Evolutionary conservation across 2,888 invertebrate genomes (phyloP).

Genomic region (Lamellibrachia satsuma): DNA sequence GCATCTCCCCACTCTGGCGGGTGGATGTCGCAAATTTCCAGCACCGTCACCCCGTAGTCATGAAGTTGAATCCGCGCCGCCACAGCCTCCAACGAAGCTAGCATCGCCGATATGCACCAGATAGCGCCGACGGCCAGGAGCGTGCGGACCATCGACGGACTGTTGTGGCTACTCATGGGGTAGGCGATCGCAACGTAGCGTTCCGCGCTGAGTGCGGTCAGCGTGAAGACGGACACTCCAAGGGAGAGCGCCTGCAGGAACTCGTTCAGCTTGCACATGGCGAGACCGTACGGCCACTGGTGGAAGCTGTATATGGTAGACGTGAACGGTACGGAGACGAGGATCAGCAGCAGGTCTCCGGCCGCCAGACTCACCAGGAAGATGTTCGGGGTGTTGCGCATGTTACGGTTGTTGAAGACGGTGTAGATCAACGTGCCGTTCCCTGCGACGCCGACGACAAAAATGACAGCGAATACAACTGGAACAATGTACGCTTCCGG

Average conservation of each 20-base stretch:
- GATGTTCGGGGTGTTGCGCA: constrained; percentile 88
- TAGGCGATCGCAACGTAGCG: constrained; percentile 26
- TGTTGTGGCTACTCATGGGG: constrained; percentile 73
- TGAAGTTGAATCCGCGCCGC: constrained; percentile 20
- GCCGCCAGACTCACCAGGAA: constrained; percentile 80
- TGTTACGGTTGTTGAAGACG: constrained; percentile 79
- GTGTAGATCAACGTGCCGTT: constrained; percentile 85
- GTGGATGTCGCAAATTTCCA: constrained; percentile 44
- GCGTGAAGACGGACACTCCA: constrained; percentile 26
- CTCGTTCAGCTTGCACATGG: constrained; percentile 81
- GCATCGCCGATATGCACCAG: constrained; percentile 77
- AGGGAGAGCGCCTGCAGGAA: constrained; percentile 63
- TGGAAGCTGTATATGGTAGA: constrained; percentile 86
- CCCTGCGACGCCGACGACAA: constrained; percentile 83
- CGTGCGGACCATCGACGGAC: constrained; percentile 76
- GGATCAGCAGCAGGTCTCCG: constrained; percentile 83
- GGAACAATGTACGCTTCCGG: constrained; percentile 72
- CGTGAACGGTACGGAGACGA: constrained; percentile 83
- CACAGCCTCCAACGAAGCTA: constrained; percentile 72
- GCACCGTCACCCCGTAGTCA: neutral
- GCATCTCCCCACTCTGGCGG: constrained; percentile 41
- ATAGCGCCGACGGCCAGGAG: constrained; percentile 70
- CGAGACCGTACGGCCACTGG: constrained; percentile 88
- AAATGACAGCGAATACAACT: constrained; percentile 81
- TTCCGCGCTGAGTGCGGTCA: constrained; percentile 25